Percentiles rank a stretch among this genome's conserved stretches.
Conservation (phyloP, 2,113 vertebrate genomes). For the Etia nguti region DNA sequence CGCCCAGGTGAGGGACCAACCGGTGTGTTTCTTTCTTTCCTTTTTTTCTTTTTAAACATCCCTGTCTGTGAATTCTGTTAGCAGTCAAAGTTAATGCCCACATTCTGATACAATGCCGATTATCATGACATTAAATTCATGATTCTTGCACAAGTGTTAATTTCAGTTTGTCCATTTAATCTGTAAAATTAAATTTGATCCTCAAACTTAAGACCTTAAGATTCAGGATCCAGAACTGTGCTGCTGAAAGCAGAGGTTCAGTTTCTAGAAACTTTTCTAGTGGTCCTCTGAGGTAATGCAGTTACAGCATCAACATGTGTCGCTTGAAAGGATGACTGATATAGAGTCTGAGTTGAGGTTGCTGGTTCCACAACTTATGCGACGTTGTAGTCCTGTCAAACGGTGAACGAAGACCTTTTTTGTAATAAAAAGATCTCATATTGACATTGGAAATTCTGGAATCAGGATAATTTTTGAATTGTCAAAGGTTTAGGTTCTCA, state of each 20-base stretch:
- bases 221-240: neutral
- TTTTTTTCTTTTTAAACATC: neutral
- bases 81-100: neutral
- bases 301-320: neutral
- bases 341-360: neutral
- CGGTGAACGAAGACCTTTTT: neutral
- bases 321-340: neutral
- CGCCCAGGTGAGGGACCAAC: constrained; percentile 86
- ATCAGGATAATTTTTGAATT: neutral
- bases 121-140: neutral
- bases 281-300: neutral
- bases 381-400: neutral
- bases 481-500: neutral
- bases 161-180: neutral
- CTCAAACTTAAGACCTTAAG: neutral
- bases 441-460: neutral
- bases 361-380: neutral
- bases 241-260: neutral
- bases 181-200: neutral
- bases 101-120: neutral
- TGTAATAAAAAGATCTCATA: neutral
- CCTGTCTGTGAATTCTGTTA: neutral
- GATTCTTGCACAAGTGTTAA: neutral
- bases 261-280: neutral
- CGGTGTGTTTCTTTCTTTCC: constrained; percentile 27